Evolutionary conservation across 2,888 invertebrate species (phyloP), one percentile per base, ranked within the genome.

Genomic region (Slavum lentiscoides): DNA sequence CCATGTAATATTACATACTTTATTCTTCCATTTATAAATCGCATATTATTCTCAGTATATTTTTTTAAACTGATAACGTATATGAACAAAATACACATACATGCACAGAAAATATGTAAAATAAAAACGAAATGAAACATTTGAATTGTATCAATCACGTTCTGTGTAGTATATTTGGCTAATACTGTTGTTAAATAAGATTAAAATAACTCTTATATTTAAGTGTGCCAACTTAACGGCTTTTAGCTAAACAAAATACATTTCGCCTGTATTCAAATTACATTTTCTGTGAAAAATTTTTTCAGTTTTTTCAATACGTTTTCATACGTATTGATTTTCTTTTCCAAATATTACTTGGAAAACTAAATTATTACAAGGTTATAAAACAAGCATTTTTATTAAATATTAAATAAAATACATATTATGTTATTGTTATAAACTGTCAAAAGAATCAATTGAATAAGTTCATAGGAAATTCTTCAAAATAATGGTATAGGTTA

Each of bases 171-270:
- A 76, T n/a, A 69, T 76, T 68, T 30, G 30, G 76, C 76, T 61
- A 37, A 68, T 49, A 61, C 58, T 75, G 13, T 39, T 75, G 13
- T 39, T 58, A 59, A 67, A 61, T 61, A 49, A n/a, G 69, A 76
- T 76, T 69, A 76, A 76, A 76, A 76, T 76, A 76, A 69, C 76
- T 73, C 17, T 43, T 15, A 49, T 76, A 61, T 68, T 43, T 67
- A 30, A 21, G 68, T 61, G 21, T 76, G 68, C 69, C 76, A 76
- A 76, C 69, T 49, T 69, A 68, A 64, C 21, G 21, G 37, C 9
- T 30, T 74, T 64, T 37, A n/a, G 62, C 37, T 62, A 15, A n/a
- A 62, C 3, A 61, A 61, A 68, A 43, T 58, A 30, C 58, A 19
- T 68, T 76, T 76, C 1, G 43, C 6, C 59, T 61, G 43, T 58